Evolutionary conservation across 2,888 invertebrate species (phyloP), one percentile per base, ranked within the genome.

Genomic region (Pinctada fucata): DNA sequence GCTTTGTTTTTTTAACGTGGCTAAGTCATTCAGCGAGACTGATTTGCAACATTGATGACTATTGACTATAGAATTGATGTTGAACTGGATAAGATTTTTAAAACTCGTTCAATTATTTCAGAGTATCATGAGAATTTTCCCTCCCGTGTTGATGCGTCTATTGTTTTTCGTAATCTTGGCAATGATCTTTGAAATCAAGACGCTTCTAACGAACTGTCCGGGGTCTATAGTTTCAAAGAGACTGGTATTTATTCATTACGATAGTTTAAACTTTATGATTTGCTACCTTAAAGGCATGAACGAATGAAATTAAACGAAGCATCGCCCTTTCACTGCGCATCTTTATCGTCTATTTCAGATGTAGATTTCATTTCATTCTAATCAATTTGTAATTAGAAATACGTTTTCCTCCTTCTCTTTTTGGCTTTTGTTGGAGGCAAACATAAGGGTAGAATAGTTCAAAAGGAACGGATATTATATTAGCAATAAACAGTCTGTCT

Each of bases 101-200:
- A 10, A 58, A 10, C 58, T 10, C 13, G 58, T 10, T 58, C 58
- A 58, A 10, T 10, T 58, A 58, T 10, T 58, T 10, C 58, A 13
- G 58, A 13, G 8, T 10, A 58, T 58, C 58, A 6, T 6, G 58
- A 58, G 58, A 58, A 58, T 58, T 58, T 58, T 13, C 58, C 58
- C 58, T 58, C 58, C 58, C 58, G 58, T 58, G 58, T 58, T 58
- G 58, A 13, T 58, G 6, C 58, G 6, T 13, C 58, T 58, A 58
- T 58, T 58, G 58, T 58, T 58, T 58, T 58, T 58, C 13, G 8
- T 58, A 10, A 58, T 58, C 58, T 6, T 10, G 6, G 58, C 58
- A 58, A 13, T 50, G 31, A 74, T 65, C 74, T 65, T 74, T 74
- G 66, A 74, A 74, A 74, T 74, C 66, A 65, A 66, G 74, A 74